Evolutionary conservation across 2,888 invertebrate species (phyloP).

Genomic region (Diaprepes abbreviatus): DNA sequence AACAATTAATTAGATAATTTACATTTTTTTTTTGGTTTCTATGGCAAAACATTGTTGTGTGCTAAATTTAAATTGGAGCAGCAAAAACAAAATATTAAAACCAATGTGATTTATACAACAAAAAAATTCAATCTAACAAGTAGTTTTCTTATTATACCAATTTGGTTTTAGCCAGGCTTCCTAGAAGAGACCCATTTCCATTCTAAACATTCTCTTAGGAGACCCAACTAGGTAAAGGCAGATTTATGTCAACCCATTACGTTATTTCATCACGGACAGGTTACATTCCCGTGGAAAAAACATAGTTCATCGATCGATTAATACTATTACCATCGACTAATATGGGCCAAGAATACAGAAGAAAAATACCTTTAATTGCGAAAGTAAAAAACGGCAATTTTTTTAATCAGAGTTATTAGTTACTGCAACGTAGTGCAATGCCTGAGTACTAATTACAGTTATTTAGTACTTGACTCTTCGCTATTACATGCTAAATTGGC

Average conservation of each 20-base stretch:
- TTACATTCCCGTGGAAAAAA: conserved; percentile 10
- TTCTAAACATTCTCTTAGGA: background rate
- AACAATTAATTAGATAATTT: too few relatives aligned
- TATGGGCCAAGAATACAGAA: too few relatives aligned
- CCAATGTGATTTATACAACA: too few relatives aligned
- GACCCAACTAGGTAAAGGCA: conserved; percentile 1
- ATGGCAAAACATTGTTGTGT: too few relatives aligned
- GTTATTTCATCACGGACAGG: conserved; percentile 13
- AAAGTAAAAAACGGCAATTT: conserved; percentile 32
- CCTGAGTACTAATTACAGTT: background rate
- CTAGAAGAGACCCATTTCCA: background rate
- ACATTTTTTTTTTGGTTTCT: too few relatives aligned
- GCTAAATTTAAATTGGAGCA: too few relatives aligned
- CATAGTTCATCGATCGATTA: conserved; percentile 9
- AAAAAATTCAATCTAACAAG: too few relatives aligned
- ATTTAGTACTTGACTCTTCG: background rate
- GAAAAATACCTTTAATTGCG: conserved; percentile 34
- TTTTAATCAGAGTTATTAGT: conserved; percentile 28
- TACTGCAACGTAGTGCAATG: background rate
- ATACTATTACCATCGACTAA: conserved; percentile 10
- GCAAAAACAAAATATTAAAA: too few relatives aligned
- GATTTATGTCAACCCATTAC: conserved; percentile 16
- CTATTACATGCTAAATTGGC: conserved; percentile 1
- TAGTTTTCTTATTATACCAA: too few relatives aligned
- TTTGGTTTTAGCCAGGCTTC: too few relatives aligned